A percentile compares a stretch with the other conserved stretches of the same genome.
phyloP scores from a whole-genome alignment of 2,888 invertebrate species.

The Amphimallon solstitiale region DNA sequence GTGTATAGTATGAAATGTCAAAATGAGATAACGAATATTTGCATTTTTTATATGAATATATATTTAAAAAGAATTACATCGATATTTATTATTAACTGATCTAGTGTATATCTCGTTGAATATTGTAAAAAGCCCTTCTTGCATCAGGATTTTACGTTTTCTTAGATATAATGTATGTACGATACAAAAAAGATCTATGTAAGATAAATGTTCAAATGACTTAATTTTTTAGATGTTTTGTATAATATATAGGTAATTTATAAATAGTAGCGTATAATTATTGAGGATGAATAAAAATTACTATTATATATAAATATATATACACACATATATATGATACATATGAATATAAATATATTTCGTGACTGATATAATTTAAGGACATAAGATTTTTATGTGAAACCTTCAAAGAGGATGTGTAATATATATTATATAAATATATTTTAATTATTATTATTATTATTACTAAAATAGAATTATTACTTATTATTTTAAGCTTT shows the following conservation, averaged over 20 bases:
- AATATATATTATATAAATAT: constrained; percentile 37
- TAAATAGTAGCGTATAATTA: constrained; percentile 40
- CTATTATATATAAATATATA: not conserved
- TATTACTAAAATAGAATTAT: not conserved
- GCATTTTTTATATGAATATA: constrained; percentile 51
- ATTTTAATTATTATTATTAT: constrained; percentile 45
- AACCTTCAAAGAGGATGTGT: constrained; percentile 43
- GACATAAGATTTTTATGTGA: constrained; percentile 53
- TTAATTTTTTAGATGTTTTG: constrained; percentile 59
- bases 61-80: constrained; percentile 39
- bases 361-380: constrained; percentile 56
- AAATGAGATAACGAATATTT: too few species aligned
- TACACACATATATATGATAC: constrained; percentile 14
- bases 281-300: not conserved
- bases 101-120: constrained; percentile 39
- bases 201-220: constrained; percentile 60
- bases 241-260: constrained; percentile 49
- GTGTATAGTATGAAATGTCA: too few species aligned
- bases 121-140: constrained; percentile 55
- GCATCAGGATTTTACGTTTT: constrained; percentile 49
- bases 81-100: constrained; percentile 49
- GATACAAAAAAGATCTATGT: constrained; percentile 52
- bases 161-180: constrained; percentile 48
- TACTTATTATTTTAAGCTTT: constrained; percentile 51
- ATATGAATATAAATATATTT: constrained; percentile 41